These are phyloP conservation scores for Paragorgia papillata DNA, from an alignment of 92 coral and sea anemone genomes.

Conservation along the genomic window DNA sequence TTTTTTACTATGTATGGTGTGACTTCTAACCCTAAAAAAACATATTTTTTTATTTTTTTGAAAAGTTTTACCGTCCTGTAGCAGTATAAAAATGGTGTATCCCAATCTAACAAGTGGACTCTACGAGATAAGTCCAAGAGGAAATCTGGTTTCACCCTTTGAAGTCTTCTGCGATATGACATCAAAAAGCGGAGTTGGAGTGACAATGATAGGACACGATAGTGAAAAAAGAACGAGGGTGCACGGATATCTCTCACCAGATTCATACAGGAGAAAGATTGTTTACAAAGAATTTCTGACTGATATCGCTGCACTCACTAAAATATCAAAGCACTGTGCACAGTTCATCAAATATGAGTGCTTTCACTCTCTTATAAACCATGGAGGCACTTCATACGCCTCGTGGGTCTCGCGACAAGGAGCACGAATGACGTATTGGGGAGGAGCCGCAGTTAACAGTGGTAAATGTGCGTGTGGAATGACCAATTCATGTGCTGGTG, in stretches of 20 bases:
- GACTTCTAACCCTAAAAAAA: no score
- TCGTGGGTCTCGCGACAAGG: constrained; percentile 75
- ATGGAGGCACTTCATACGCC: background rate
- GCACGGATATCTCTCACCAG: constrained; percentile 8
- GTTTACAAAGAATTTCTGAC: background rate
- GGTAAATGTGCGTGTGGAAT: constrained; percentile 67
- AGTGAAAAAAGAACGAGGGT: constrained; percentile 59
- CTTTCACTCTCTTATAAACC: background rate
- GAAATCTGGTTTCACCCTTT: constrained; percentile 26
- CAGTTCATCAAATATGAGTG: constrained; percentile 54
- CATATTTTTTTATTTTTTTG: no score
- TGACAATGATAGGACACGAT: constrained; percentile 67
- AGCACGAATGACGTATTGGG: constrained; percentile 59
- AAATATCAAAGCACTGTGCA: constrained; percentile 30
- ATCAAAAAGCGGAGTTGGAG: constrained; percentile 45
- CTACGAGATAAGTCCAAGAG: background rate
- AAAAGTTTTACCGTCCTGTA: constrained; percentile 1
- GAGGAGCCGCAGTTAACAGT: constrained; percentile 53
- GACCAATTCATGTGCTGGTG: constrained; percentile 45
- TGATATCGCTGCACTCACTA: constrained; percentile 1
- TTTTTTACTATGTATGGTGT: no score
- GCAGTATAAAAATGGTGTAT: background rate
- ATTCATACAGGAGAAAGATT: constrained; percentile 11
- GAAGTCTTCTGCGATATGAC: constrained; percentile 62
- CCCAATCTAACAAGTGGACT: constrained; percentile 18